Conservation (phyloP, 64 coral and sea anemone species). For the Dendrophyllia cribrosa region DNA sequence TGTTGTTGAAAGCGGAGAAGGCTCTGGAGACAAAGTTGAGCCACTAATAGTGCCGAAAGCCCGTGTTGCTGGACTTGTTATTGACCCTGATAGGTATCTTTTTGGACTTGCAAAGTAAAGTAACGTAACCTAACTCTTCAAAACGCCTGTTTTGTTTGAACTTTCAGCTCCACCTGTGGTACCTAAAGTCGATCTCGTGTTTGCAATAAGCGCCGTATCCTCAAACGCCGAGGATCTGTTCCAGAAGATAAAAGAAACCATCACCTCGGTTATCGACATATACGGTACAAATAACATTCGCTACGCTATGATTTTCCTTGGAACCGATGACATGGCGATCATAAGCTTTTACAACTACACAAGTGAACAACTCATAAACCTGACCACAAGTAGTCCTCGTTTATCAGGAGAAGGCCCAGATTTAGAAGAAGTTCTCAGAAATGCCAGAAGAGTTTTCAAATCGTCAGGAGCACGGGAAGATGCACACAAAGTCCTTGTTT, state of each 20-base stretch:
- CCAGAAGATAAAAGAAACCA: conserved; percentile 23
- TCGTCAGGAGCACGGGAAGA: background rate
- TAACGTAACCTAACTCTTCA: background rate
- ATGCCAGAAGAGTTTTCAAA: conserved; percentile 29
- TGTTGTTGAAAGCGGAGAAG: too few relatives aligned
- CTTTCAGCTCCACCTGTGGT: background rate
- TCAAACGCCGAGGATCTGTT: conserved; percentile 35
- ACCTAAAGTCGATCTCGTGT: conserved; percentile 55
- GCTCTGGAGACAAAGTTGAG: too few relatives aligned
- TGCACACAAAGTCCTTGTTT: conserved; percentile 64
- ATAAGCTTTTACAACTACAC: conserved; percentile 11
- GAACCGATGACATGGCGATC: background rate
- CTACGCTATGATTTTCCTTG: conserved; percentile 39
- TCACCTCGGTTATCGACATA: conserved; percentile 19
- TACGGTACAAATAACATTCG: conserved; percentile 53
- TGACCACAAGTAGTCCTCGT: background rate
- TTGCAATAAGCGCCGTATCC: conserved; percentile 47
- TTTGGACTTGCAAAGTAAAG: too few relatives aligned
- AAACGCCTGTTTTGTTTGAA: background rate
- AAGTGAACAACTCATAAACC: background rate
- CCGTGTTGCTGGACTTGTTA: too few relatives aligned
- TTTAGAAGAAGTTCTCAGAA: conserved; percentile 34
- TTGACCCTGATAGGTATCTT: too few relatives aligned
- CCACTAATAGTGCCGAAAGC: too few relatives aligned
- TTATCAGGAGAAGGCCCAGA: conserved; percentile 18